Conservation (phyloP, 2,888 invertebrate genomes). For the Eupithecia insigniata region DNA sequence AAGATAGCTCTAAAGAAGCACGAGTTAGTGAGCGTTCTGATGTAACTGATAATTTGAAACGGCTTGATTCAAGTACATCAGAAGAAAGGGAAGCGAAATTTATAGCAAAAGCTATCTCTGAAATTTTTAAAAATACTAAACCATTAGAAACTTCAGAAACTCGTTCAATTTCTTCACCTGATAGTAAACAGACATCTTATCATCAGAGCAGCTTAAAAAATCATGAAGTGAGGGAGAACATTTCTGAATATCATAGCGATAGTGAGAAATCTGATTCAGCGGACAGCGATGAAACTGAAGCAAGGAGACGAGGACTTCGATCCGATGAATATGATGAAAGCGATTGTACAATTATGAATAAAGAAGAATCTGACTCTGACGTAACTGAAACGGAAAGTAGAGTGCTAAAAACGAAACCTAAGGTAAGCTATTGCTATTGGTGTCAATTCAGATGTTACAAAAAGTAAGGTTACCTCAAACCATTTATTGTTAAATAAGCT, state of each 20-base stretch:
- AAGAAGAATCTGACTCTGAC: slow-evolving; percentile 43
- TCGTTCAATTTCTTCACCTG: slow-evolving; percentile 37
- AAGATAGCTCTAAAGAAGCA: slow-evolving; percentile 56
- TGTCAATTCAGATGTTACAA: background rate
- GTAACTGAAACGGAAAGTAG: slow-evolving; percentile 44
- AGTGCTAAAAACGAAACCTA: background rate
- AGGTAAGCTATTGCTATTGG: slow-evolving; percentile 1
- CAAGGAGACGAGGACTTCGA: slow-evolving; percentile 21
- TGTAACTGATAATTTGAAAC: slow-evolving; percentile 5
- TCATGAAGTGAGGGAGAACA: slow-evolving; percentile 21
- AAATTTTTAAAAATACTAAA: slow-evolving; percentile 51
- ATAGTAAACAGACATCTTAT: slow-evolving; percentile 42
- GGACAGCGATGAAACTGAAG: slow-evolving; percentile 27
- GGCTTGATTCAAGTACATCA: slow-evolving; percentile 26
- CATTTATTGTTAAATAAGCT: too few species aligned
- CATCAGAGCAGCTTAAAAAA: slow-evolving; percentile 38
- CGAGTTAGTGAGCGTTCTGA: slow-evolving; percentile 53
- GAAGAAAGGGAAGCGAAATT: slow-evolving; percentile 39
- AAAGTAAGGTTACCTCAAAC: too few species aligned
- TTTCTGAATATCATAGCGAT: slow-evolving; percentile 5
- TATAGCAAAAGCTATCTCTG: slow-evolving; percentile 49
- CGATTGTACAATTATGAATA: slow-evolving; percentile 31
- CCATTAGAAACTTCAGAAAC: slow-evolving; percentile 45
- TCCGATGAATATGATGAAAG: slow-evolving; percentile 28
- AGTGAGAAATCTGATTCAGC: slow-evolving; percentile 13